Evolutionary conservation across 2,113 vertebrate genomes (phyloP).

Genomic region (Sorex araneus): DNA sequence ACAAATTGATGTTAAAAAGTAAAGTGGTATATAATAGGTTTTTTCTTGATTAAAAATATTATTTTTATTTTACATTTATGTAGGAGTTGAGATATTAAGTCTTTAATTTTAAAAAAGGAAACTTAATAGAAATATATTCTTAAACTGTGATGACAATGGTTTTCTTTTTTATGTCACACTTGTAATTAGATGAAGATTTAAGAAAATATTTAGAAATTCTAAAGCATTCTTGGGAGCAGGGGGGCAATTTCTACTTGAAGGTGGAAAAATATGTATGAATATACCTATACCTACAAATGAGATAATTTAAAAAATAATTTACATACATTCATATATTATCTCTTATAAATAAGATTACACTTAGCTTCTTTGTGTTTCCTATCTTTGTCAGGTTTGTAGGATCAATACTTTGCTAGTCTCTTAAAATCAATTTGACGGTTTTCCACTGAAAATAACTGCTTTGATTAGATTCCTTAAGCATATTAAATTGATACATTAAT

Average conservation of each 20-base stretch:
- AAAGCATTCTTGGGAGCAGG: neutral
- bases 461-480: slow-evolving; percentile 64
- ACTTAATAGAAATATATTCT: neutral
- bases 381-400: neutral
- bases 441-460: slow-evolving; percentile 61
- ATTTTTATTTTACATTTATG: neutral
- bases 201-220: neutral
- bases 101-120: neutral
- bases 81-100: neutral
- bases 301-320: neutral
- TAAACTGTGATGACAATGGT: neutral
- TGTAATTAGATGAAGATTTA: neutral
- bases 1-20: neutral
- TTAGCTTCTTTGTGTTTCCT: neutral
- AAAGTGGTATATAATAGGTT: neutral
- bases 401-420: slow-evolving; percentile 24
- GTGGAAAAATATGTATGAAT: neutral
- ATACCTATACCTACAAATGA: neutral
- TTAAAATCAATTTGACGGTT: slow-evolving; percentile 23
- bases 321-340: neutral
- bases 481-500: slow-evolving; percentile 63
- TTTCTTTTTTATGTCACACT: neutral
- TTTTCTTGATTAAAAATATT: neutral
- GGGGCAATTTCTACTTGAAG: neutral
- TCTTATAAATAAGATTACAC: neutral